These are phyloP conservation scores for Cuculus canorus DNA, from an alignment of 2,797 vertebrate species.

Conservation along the genomic window DNA sequence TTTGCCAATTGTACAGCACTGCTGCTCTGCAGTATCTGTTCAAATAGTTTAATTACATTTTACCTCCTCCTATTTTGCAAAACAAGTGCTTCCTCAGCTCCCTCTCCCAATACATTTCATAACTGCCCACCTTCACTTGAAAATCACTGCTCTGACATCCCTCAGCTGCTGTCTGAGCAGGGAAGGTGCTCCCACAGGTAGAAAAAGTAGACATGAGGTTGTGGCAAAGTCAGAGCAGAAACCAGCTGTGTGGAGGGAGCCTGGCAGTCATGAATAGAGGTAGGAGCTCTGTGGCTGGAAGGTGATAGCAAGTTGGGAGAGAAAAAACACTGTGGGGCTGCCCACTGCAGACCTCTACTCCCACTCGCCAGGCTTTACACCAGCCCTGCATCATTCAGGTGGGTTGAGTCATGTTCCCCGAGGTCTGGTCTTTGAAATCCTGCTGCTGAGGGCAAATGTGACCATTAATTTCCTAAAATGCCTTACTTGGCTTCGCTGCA, in stretches of 20 bases:
- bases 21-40: neutral
- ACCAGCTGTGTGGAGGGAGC: accelerated
- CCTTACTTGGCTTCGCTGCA: neutral
- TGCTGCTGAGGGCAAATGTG: neutral
- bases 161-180: neutral
- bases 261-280: neutral
- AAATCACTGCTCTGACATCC: neutral
- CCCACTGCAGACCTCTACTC: neutral
- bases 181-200: neutral
- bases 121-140: neutral
- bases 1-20: neutral
- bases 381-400: neutral
- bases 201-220: accelerated
- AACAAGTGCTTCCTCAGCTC: neutral
- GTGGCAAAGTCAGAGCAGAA: neutral
- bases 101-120: neutral
- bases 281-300: neutral
- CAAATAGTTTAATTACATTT: neutral
- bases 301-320: neutral
- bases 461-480: neutral
- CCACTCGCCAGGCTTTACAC: accelerated
- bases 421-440: neutral
- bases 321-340: neutral
- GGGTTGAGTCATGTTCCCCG: accelerated
- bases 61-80: neutral